phyloP scores from a whole-genome alignment of 2,888 invertebrate genomes.

The Kryphioiulus occultus region DNA sequence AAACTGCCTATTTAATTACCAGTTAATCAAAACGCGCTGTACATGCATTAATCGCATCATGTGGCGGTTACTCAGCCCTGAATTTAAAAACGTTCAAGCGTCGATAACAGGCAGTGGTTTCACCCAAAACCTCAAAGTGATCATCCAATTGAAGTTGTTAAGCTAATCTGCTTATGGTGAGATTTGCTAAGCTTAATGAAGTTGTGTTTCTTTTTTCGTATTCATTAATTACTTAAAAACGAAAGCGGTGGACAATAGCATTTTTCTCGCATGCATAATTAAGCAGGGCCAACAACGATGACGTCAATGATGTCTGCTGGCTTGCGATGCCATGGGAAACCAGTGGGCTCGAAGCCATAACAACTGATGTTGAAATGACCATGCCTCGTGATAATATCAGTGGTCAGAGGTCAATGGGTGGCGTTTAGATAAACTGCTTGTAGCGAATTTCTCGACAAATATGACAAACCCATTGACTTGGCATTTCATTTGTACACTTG shows the following conservation, averaged over 20 bases:
- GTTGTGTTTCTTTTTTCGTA: not conserved
- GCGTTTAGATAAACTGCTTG: not conserved
- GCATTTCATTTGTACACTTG: no score
- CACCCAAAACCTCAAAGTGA: not conserved
- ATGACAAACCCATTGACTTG: no score
- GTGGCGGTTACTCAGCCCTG: not conserved
- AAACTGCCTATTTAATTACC: no score
- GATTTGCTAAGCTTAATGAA: not conserved
- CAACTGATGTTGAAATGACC: not conserved
- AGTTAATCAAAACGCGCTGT: no score
- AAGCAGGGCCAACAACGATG: not conserved
- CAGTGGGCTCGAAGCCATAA: not conserved
- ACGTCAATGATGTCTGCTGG: not conserved
- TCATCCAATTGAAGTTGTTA: not conserved
- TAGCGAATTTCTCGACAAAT: not conserved
- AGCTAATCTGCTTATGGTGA: not conserved
- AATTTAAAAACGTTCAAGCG: not conserved
- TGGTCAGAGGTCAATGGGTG: not conserved
- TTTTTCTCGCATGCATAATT: conserved; percentile 15
- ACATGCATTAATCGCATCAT: no score
- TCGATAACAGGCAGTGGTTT: not conserved
- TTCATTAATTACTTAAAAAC: not conserved
- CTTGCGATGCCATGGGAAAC: not conserved
- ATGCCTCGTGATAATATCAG: not conserved
- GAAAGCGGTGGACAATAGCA: not conserved